These are phyloP conservation scores for Oceanites oceanicus DNA, from an alignment of 2,113 vertebrate genomes.

Conservation along the genomic window DNA sequence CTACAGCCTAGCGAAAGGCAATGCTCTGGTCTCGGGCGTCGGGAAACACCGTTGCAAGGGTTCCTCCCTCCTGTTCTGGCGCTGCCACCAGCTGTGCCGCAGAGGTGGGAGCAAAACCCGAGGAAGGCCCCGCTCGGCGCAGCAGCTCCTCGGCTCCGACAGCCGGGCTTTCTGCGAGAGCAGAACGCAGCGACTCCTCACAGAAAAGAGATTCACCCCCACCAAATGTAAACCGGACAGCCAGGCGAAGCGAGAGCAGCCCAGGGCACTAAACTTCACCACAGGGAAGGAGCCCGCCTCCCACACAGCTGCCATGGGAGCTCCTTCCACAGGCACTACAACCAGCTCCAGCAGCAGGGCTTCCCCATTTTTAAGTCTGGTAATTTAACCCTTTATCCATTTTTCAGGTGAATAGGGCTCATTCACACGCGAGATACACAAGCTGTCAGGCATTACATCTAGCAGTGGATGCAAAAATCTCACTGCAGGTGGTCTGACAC, in stretches of 20 bases:
- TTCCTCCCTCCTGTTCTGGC: neutral
- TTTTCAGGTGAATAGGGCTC: neutral
- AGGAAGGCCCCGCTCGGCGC: fast-evolving
- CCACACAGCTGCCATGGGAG: too few species aligned
- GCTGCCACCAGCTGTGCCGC: neutral
- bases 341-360: neutral
- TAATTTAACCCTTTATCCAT: neutral
- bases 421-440: fast-evolving
- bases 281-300: neutral
- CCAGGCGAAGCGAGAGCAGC: neutral
- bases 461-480: neutral
- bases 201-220: neutral
- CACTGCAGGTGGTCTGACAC: neutral
- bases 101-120: neutral
- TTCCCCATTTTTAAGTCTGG: neutral
- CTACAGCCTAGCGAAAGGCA: neutral
- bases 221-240: neutral
- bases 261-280: neutral
- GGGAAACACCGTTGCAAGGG: neutral
- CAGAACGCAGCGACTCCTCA: neutral
- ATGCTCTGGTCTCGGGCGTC: fast-evolving
- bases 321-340: too few species aligned
- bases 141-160: neutral
- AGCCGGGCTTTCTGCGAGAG: too few species aligned
- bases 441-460: neutral